These are phyloP conservation scores for Gymnoscelis rufifasciata DNA, from an alignment of 2,888 invertebrate species.

Conservation along the genomic window DNA sequence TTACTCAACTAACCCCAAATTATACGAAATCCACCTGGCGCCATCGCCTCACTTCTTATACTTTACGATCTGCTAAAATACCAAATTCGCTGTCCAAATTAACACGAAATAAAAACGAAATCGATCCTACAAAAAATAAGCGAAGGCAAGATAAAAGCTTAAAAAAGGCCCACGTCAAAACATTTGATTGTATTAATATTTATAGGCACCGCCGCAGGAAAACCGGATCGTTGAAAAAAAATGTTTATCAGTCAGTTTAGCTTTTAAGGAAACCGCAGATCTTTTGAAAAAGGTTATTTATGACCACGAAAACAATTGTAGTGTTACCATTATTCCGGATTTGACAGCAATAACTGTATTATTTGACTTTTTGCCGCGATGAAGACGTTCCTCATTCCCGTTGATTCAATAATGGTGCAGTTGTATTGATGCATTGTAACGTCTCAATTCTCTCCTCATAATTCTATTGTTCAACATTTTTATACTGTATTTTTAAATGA, in stretches of 20 bases:
- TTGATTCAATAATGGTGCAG: conserved; percentile 47
- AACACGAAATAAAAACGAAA: conserved; percentile 78
- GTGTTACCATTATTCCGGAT: conserved; percentile 75
- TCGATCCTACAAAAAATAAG: conserved; percentile 73
- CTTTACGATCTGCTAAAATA: conserved; percentile 81
- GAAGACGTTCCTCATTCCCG: conserved; percentile 61
- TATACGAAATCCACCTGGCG: conserved; percentile 60
- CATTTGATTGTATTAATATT: conserved; percentile 80
- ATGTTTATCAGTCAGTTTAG: conserved; percentile 77
- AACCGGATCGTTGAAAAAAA: conserved; percentile 66
- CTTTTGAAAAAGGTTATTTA: conserved; percentile 77
- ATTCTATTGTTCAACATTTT: conserved; percentile 28
- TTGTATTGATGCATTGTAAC: conserved; percentile 29
- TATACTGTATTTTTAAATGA: conserved; percentile 1
- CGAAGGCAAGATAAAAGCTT: conserved; percentile 76
- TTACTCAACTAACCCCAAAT: conserved; percentile 31
- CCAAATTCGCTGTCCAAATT: conserved; percentile 78
- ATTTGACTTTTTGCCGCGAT: conserved; percentile 57
- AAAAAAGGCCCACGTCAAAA: conserved; percentile 78
- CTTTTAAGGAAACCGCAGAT: conserved; percentile 78
- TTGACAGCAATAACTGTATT: conserved; percentile 76
- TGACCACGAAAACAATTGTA: conserved; percentile 75
- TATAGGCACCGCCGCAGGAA: conserved; percentile 76
- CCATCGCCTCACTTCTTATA: conserved; percentile 51
- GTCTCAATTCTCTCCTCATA: conserved; percentile 27